Evolutionary conservation across 2,888 invertebrate species (phyloP), one percentile per base, ranked within the genome.

Genomic region (Seira musarum): DNA sequence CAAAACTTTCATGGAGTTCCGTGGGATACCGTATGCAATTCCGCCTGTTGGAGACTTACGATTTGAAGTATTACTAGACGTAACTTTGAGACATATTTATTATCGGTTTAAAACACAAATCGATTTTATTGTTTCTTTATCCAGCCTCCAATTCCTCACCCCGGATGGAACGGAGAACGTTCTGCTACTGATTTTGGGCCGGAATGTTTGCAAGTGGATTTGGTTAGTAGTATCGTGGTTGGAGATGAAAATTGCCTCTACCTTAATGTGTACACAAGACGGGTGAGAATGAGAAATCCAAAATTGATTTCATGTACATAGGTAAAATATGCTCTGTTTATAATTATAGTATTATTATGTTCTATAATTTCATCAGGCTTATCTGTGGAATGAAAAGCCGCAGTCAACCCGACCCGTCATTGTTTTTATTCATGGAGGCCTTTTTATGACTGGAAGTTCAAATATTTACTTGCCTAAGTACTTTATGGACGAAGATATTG

Each of bases 141-240:
- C 15, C 25, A 83, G 83, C 71, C 79, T 75, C 83, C 83, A 15
- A 69, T 72, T 15, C 78, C 77, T 13, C 81, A 83, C 40, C 71
- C 73, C 65, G 77, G 68, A 19, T 84, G 84, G 84, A 77, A 78
- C 63, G 83, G 82, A 30, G 61, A 83, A 19, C 67, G 65, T 63
- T 82, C 82, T 75, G 84, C 83, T 10, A 84, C 82, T 35, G 30
- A 77, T 22, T 83, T 82, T 64, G 75, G 75, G 15, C 19, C 74
- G 15, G 75, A 82, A 70, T 84, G 84, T 49, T 69, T 80, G 64
- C 84, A 84, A 71, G 82, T 82, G 71, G 75, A 73, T 22, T 57
- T 83, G 2, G 79, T 83, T 19, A 80, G n/a, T n/a, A n/a, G n/a
- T n/a, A n/a, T n/a, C n/a, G 24, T 80, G 25, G 68, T 76, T 63